phyloP scores from a whole-genome alignment of 1,140 invertebrate genomes.

The Linepithema humile region DNA sequence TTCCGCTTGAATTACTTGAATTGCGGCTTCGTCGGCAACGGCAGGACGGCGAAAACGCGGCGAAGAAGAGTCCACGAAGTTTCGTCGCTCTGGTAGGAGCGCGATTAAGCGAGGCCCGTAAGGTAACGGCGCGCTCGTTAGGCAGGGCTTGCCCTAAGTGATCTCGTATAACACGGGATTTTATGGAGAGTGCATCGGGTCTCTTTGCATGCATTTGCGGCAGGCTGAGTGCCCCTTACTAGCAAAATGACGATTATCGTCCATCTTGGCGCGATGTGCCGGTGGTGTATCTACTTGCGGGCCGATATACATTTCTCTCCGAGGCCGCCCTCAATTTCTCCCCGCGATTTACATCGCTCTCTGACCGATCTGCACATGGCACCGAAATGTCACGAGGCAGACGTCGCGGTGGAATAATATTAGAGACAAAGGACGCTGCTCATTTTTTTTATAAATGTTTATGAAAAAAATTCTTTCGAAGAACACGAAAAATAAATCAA shows the following conservation, averaged over 20 bases:
- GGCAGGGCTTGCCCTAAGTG: constrained; percentile 79
- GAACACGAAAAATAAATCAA: too few relatives aligned
- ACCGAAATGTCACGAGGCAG: neutral
- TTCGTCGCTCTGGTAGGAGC: constrained; percentile 46
- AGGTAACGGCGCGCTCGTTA: constrained; percentile 73
- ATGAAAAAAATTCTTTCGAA: neutral
- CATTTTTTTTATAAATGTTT: neutral
- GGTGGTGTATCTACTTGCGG: constrained; percentile 36
- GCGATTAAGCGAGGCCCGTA: constrained; percentile 71
- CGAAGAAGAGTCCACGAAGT: constrained; percentile 59
- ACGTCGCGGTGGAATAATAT: neutral
- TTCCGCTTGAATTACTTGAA: neutral
- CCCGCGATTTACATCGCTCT: constrained; percentile 39
- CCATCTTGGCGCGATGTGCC: constrained; percentile 70
- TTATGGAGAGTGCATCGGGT: constrained; percentile 84
- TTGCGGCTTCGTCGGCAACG: neutral
- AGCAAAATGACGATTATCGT: constrained; percentile 80
- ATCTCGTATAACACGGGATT: constrained; percentile 84
- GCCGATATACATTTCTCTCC: constrained; percentile 67
- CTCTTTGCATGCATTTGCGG: constrained; percentile 80
- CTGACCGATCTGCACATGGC: neutral
- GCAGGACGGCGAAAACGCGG: neutral
- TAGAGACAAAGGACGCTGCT: neutral
- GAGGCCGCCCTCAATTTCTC: constrained; percentile 52
- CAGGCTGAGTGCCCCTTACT: constrained; percentile 76